Base-by-base conservation (phyloP, 2,888 invertebrate genomes). In the Hipparchia semele region DNA sequence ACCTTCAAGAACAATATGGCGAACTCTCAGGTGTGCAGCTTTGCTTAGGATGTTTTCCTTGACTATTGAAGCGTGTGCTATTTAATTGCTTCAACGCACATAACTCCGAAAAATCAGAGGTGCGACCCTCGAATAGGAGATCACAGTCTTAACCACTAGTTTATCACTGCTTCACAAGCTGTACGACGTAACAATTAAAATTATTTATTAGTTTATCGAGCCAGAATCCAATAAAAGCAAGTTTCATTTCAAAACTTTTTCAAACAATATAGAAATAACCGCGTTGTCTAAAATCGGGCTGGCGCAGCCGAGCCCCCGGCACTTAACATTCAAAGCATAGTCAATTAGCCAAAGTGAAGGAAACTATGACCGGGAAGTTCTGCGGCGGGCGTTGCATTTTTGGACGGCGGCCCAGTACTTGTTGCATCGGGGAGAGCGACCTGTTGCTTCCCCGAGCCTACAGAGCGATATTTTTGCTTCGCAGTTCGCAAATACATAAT, bases 321-420 rank as follows among this genome's bases (percentile, higher is more conserved):
- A 80, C 80, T 84, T 84, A 84, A 78, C 81, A 82, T 79, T 77
- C 80, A 82, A 82, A 83, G 81, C 80, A 80, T 62, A 78, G 77
- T 76, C 77, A 79, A 79, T 79, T 79, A 77, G 76, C 65, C 70
- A 71, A 75, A 79, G 77, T 74, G 68, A 70, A 75, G 53, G 72
- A 71, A 74, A 77, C 77, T 76, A 77, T 74, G 70, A 72, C 74
- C 69, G 77, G 81, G 79, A 87, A 90, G 85, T 89, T 90, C 80
- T 82, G 83, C 85, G 80, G 86, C 76, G 80, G 84, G 86, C 90
- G 90, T 87, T 94, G 93, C 93, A 93, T 93, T 94, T 94, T 94
- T 94, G 93, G 93, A 92, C 88, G 88, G 84, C 90, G 87, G 92
- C 93, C 93, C 92, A 92, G 88, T 87, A 93, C 93, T 91, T 93